phyloP scores from a whole-genome alignment of 2,113 vertebrate genomes.

The Cochlearius cochlearius region DNA sequence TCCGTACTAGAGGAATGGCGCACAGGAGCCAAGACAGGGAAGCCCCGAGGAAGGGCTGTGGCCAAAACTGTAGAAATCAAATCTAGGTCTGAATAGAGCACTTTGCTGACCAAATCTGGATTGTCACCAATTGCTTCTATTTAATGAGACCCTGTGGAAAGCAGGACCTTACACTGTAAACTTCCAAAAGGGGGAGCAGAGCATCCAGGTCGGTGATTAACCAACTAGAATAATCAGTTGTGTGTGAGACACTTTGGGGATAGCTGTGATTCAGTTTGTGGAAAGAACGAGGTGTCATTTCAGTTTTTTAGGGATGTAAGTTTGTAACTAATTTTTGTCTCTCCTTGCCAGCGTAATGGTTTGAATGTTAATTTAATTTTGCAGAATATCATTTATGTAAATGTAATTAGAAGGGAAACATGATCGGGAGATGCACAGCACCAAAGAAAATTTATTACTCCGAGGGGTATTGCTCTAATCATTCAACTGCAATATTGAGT shows the following conservation, averaged over 20 bases:
- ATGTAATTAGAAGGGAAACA: constrained; percentile 98
- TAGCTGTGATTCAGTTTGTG: constrained; percentile 62
- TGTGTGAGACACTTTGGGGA: constrained; percentile 58
- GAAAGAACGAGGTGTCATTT: constrained; percentile 62
- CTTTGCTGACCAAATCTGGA: constrained; percentile 41
- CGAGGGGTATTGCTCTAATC: constrained; percentile 92
- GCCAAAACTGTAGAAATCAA: constrained; percentile 13
- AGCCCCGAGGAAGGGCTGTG: background rate
- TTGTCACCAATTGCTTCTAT: constrained; percentile 35
- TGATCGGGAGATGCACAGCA: constrained; percentile 85
- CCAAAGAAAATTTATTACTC: constrained; percentile 95
- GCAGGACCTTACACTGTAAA: background rate
- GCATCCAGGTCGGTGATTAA: constrained; percentile 40
- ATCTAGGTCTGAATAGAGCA: background rate
- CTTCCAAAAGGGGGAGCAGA: constrained; percentile 47
- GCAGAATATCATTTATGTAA: constrained; percentile 98
- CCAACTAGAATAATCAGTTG: constrained; percentile 28
- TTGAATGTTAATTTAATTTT: constrained; percentile 92
- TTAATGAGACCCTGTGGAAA: constrained; percentile 45
- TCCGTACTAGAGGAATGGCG: background rate
- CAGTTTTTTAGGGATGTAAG: constrained; percentile 69
- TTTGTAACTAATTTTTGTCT: constrained; percentile 82
- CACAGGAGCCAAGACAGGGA: background rate
- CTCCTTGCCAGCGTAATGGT: constrained; percentile 80
- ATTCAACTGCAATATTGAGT: constrained; percentile 99